phyloP scores from a whole-genome alignment of 2,113 vertebrate species.

The Protobothrops mucrosquamatus region DNA sequence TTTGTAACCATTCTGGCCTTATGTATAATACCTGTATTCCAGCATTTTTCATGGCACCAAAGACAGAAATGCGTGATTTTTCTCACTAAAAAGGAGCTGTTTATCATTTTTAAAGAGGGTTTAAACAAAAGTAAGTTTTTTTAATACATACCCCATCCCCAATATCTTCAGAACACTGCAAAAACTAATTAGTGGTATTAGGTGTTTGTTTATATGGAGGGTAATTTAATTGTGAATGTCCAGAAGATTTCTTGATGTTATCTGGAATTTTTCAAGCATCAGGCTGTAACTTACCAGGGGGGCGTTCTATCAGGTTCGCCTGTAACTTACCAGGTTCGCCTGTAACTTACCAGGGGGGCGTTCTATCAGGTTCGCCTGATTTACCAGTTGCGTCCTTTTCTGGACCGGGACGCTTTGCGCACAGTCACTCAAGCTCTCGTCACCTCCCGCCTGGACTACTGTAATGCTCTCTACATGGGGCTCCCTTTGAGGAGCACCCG shows the following conservation, averaged over 20 bases:
- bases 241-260: constrained; percentile 40
- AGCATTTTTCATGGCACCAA: neutral
- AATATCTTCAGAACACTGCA: constrained; percentile 44
- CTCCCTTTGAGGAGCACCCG: too few species aligned
- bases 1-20: neutral
- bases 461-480: too few species aligned
- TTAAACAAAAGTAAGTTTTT: neutral
- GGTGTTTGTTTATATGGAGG: constrained; percentile 49
- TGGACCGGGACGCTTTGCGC: too few species aligned
- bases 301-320: too few species aligned
- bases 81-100: neutral
- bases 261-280: constrained; percentile 51
- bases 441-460: too few species aligned
- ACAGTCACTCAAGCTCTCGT: too few species aligned
- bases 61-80: neutral
- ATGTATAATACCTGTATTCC: neutral
- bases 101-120: neutral
- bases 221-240: constrained; percentile 56
- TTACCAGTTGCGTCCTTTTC: too few species aligned
- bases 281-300: constrained; percentile 64
- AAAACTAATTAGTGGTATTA: constrained; percentile 44
- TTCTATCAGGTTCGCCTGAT: too few species aligned
- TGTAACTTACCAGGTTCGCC: too few species aligned
- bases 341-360: too few species aligned
- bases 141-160: neutral